A percentile compares a stretch with the other conserved stretches of the same genome.
Conservation (phyloP, 2,888 invertebrate genomes). For the Eupithecia pulchellata region DNA sequence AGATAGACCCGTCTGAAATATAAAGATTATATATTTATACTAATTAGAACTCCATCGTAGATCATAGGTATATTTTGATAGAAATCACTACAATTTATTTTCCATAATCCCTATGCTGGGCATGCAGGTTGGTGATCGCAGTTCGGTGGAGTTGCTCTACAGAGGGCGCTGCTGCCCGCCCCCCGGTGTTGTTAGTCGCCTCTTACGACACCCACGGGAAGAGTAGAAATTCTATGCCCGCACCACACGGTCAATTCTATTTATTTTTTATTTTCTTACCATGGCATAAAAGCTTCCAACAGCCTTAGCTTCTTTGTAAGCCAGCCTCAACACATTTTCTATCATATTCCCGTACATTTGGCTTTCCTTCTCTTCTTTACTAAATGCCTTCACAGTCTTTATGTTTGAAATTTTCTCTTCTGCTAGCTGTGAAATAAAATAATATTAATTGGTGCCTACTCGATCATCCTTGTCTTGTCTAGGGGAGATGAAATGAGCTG, state of each 20-base stretch:
- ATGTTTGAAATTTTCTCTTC: slow-evolving; percentile 97
- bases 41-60: not conserved
- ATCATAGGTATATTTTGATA: too few species aligned
- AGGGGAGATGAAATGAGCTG: not conserved
- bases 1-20: slow-evolving; percentile 91
- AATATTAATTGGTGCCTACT: not conserved
- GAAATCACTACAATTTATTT: too few species aligned
- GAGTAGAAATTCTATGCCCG: too few species aligned
- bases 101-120: too few species aligned
- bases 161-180: too few species aligned
- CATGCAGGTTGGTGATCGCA: too few species aligned
- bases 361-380: slow-evolving; percentile 93
- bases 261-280: slow-evolving; percentile 87
- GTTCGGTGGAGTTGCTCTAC: too few species aligned
- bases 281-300: slow-evolving; percentile 96
- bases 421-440: slow-evolving; percentile 86
- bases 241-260: too few species aligned
- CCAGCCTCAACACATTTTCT: slow-evolving; percentile 89
- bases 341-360: slow-evolving; percentile 88
- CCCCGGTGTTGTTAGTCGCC: too few species aligned
- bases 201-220: too few species aligned
- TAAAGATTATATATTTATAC: not conserved
- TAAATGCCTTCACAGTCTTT: slow-evolving; percentile 96
- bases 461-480: not conserved
- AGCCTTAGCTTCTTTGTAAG: slow-evolving; percentile 94